A percentile compares a stretch with the other conserved stretches of the same genome.
These are phyloP conservation scores for Panzeria rudis DNA, from an alignment of 2,888 invertebrate genomes.

Conservation along the genomic window DNA sequence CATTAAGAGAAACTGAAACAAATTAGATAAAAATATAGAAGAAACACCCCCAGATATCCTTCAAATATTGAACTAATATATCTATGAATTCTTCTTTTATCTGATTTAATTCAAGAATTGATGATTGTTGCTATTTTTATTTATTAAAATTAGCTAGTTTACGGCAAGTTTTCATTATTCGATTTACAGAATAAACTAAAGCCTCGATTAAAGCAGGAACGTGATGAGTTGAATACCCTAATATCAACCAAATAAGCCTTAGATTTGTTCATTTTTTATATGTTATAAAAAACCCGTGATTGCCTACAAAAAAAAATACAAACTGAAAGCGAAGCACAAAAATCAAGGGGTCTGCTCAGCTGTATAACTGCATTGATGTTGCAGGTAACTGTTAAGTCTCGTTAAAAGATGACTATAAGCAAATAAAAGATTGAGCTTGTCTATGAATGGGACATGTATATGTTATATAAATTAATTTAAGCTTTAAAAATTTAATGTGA, in stretches of 20 bases:
- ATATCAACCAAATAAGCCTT: not conserved
- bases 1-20: no score
- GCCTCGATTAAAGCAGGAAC: no score
- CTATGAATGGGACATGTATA: not conserved
- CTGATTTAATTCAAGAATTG: no score
- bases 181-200: no score
- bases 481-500: not conserved
- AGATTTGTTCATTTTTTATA: not conserved
- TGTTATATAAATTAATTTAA: not conserved
- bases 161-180: no score
- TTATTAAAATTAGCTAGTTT: no score
- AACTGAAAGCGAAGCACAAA: not conserved
- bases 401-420: not conserved
- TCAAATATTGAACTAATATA: no score
- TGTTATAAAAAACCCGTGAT: not conserved
- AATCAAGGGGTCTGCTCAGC: not conserved
- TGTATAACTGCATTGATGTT: no score
- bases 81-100: no score
- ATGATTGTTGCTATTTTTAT: no score
- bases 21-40: no score
- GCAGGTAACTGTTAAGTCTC: not conserved
- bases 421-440: conserved; percentile 1
- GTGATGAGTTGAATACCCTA: not conserved
- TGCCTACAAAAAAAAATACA: not conserved
- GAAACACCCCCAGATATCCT: no score